These are phyloP conservation scores for Seladonia tumulorum DNA, from an alignment of 2,888 invertebrate species.

Conservation along the genomic window DNA sequence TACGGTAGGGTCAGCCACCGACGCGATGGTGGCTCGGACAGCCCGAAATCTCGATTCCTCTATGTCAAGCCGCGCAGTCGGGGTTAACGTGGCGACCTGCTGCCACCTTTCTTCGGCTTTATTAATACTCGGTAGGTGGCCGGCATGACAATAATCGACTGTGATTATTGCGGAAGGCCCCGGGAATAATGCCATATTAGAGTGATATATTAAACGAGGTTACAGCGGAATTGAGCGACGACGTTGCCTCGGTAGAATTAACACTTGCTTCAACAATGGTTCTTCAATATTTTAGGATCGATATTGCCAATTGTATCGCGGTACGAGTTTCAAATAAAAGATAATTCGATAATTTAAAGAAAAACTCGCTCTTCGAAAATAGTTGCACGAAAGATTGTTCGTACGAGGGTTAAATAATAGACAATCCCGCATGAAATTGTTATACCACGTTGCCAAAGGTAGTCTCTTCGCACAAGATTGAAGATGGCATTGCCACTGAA, in stretches of 20 bases:
- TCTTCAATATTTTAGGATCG: too few relatives aligned
- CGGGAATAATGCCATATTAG: constrained; percentile 68
- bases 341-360: too few relatives aligned
- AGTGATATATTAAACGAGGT: constrained; percentile 60
- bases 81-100: constrained; percentile 72
- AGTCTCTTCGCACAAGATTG: too few relatives aligned
- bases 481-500: too few relatives aligned
- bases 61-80: constrained; percentile 67
- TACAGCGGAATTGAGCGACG: constrained; percentile 24
- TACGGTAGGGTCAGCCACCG: constrained; percentile 57
- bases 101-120: constrained; percentile 76
- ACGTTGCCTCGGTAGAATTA: constrained; percentile 22
- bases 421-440: too few relatives aligned
- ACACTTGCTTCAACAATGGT: neutral
- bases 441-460: too few relatives aligned
- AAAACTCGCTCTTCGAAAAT: too few relatives aligned
- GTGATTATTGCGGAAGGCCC: constrained; percentile 70
- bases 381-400: too few relatives aligned
- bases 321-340: too few relatives aligned
- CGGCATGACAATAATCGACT: constrained; percentile 70
- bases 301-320: too few relatives aligned
- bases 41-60: constrained; percentile 73
- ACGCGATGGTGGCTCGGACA: constrained; percentile 64
- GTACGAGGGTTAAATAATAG: too few relatives aligned
- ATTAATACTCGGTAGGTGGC: constrained; percentile 80